These are phyloP conservation scores for Oreochromis spilurus DNA, from an alignment of 2,113 vertebrate genomes.

Conservation along the genomic window DNA sequence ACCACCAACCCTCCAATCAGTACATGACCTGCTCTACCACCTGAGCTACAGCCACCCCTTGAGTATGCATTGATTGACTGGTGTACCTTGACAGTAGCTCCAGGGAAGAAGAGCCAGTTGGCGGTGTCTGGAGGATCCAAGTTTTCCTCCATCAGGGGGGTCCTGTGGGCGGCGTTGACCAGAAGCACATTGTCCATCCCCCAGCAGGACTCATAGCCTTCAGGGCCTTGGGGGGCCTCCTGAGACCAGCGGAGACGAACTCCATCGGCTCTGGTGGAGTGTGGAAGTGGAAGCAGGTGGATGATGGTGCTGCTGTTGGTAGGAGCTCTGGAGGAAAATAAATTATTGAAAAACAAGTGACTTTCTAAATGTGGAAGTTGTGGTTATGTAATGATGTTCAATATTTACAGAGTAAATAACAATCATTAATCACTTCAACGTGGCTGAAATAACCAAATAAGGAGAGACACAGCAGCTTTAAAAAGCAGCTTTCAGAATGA, in stretches of 20 bases:
- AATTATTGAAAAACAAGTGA: not conserved
- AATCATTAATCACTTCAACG: not conserved
- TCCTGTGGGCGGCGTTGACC: constrained; percentile 86
- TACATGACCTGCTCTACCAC: too few relatives aligned
- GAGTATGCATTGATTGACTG: not conserved
- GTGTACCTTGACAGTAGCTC: constrained; percentile 91
- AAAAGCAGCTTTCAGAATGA: not conserved
- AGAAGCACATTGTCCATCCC: constrained; percentile 91
- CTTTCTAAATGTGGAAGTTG: not conserved
- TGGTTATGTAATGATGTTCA: not conserved
- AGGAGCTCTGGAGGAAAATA: constrained; percentile 78
- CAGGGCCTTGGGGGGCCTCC: constrained; percentile 77
- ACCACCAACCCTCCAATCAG: too few relatives aligned
- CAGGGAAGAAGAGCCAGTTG: constrained; percentile 99
- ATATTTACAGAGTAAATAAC: not conserved
- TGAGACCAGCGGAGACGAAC: constrained; percentile 90
- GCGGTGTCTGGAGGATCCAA: constrained; percentile 92
- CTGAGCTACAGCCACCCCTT: too few relatives aligned
- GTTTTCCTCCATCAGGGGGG: constrained; percentile 87
- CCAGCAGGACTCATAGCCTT: constrained; percentile 96
- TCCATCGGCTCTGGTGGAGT: constrained; percentile 77
- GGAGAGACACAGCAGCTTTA: not conserved
- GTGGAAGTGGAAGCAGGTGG: constrained; percentile 88
- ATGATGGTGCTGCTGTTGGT: constrained; percentile 90
- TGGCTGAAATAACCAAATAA: not conserved